A percentile compares a stretch with the other conserved stretches of the same genome.
phyloP scores from a whole-genome alignment of 2,888 invertebrate genomes.

The Trissoscelio sp. region DNA sequence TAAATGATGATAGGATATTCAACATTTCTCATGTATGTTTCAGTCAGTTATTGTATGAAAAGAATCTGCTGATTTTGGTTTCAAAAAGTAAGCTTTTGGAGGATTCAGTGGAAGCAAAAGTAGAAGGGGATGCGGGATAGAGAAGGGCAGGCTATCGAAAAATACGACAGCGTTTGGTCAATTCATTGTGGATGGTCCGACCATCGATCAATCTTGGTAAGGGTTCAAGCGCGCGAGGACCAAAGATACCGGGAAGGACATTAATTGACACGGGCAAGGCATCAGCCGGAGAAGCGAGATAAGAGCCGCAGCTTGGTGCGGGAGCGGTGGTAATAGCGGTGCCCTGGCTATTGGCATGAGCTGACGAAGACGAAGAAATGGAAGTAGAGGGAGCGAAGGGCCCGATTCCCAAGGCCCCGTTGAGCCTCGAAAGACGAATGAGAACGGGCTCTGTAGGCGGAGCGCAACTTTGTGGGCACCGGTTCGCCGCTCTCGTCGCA shows the following conservation, averaged over 20 bases:
- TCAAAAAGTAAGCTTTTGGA: too few species aligned
- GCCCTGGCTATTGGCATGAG: constrained; percentile 59
- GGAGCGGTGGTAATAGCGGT: constrained; percentile 39
- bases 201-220: constrained; percentile 81
- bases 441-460: constrained; percentile 78
- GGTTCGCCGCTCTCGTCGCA: constrained; percentile 78
- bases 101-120: too few species aligned
- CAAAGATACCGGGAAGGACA: constrained; percentile 76
- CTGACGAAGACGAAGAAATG: constrained; percentile 63
- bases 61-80: too few species aligned
- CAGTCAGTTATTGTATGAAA: too few species aligned
- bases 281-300: constrained; percentile 65
- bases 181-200: constrained; percentile 78
- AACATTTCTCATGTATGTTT: too few species aligned
- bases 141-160: constrained; percentile 71
- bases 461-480: constrained; percentile 78
- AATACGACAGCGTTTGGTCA: constrained; percentile 74
- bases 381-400: constrained; percentile 60
- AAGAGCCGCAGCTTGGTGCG: constrained; percentile 54
- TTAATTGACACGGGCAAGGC: constrained; percentile 81
- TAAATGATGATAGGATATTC: too few species aligned
- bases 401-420: constrained; percentile 69
- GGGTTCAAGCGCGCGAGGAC: constrained; percentile 63
- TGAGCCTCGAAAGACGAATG: constrained; percentile 72
- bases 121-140: too few species aligned